Conservation (phyloP, 30 jellyfish, hydroid and myxozoan species). For the Pseudorhiza aurosa region DNA sequence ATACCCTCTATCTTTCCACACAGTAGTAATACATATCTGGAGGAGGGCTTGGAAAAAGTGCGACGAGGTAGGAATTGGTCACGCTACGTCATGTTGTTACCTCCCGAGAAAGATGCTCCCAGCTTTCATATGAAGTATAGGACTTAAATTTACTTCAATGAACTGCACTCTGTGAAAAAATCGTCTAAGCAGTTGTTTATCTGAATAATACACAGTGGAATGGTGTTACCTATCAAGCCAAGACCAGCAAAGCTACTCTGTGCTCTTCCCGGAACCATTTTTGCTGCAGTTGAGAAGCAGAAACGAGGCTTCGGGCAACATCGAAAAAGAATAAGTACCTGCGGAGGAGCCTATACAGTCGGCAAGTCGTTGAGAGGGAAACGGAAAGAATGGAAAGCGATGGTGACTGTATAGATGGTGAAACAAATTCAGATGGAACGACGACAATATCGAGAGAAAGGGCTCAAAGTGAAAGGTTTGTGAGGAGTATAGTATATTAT, state of each 20-base stretch:
- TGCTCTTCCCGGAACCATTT: constrained; percentile 15
- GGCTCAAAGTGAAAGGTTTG: constrained; percentile 49
- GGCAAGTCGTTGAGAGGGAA: background rate
- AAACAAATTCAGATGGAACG: constrained; percentile 5
- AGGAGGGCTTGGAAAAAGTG: too few species aligned
- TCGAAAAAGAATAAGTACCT: background rate
- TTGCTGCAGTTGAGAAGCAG: background rate
- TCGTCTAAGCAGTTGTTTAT: too few species aligned
- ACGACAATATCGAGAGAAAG: constrained; percentile 15
- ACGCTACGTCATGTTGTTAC: too few species aligned
- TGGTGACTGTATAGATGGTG: constrained; percentile 23
- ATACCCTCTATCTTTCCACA: too few species aligned
- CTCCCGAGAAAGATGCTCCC: too few species aligned
- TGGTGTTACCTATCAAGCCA: background rate
- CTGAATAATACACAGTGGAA: too few species aligned
- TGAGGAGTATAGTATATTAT: too few species aligned
- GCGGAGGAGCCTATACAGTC: constrained; percentile 23
- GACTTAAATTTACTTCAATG: too few species aligned
- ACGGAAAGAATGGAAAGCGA: constrained; percentile 39
- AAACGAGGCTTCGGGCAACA: background rate
- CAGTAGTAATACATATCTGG: too few species aligned
- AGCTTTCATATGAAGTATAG: too few species aligned
- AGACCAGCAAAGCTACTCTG: background rate
- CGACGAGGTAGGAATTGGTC: too few species aligned
- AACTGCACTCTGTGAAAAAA: too few species aligned